Base-by-base conservation (phyloP, 2,888 invertebrate species). In the Dolichopus griseipennis region DNA sequence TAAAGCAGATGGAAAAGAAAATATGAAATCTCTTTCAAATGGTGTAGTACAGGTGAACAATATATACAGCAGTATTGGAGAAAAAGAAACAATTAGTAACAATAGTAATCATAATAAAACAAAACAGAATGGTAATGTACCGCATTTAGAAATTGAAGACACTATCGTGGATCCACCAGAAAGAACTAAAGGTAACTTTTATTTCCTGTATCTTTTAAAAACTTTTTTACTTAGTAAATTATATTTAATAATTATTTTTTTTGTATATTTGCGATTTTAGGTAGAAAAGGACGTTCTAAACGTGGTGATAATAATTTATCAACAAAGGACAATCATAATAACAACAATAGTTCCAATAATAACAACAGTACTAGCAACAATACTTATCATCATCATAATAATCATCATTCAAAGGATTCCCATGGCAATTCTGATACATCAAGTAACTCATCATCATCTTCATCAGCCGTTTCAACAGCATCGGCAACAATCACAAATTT, bases 251-350 rank as follows among this genome's bases (percentile, higher is more conserved):
- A 37, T 37, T 6, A 37, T 8, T 10, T 37, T 37, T 8, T 37
- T 37, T 37, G 37, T 37, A 10, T n/a, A n/a, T n/a, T 37, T 41
- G 8, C 9, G 8, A 9, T n/a, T 69, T 0, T 20, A 80, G 81
- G 81, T 70, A 79, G 81, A 66, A 79, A 80, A 27, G 81, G 81
- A 77, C 81, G 81, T 67, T 76, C 76, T 34, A 81, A 81, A 73
- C 33, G 66, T 64, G 61, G 52, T 52, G 52, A 52, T 18, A 80
- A 78, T 72, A 79, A 79, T 70, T 76, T 76, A 72, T 73, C 76
- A 74, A 76, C 78, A 74, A 81, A 80, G 75, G 81, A 81, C 79
- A 81, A 81, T 81, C 80, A 81, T 74, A 67, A 65, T 41, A 70
- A 70, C 21, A 67, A 70, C 65, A 71, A 74, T 68, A 71, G 71